phyloP scores from a whole-genome alignment of 2,888 invertebrate species.

The Silvanus unidentatus region DNA sequence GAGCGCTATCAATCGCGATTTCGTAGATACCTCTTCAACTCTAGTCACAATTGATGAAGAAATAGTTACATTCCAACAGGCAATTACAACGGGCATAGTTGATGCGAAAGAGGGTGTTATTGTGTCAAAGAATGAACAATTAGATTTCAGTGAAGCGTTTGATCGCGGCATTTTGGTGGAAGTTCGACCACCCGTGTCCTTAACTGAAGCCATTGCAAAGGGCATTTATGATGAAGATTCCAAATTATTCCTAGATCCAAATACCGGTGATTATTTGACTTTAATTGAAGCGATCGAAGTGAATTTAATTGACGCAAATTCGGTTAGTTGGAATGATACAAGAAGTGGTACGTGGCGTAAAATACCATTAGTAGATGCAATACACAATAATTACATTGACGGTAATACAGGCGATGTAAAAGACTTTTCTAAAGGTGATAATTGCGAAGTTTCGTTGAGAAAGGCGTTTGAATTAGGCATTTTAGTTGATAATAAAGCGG shows the following conservation, averaged over 20 bases:
- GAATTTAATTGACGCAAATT: constrained; percentile 77
- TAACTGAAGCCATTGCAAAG: constrained; percentile 76
- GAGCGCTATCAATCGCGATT: constrained; percentile 76
- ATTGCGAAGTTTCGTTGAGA: constrained; percentile 62
- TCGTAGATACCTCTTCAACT: constrained; percentile 81
- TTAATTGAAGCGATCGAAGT: constrained; percentile 76
- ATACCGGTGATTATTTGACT: constrained; percentile 69
- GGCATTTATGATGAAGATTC: constrained; percentile 71
- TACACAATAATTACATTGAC: constrained; percentile 68
- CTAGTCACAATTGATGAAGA: constrained; percentile 76
- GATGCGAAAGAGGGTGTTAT: constrained; percentile 69
- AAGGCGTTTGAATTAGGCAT: constrained; percentile 77
- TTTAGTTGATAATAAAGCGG: constrained; percentile 73
- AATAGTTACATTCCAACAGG: constrained; percentile 76
- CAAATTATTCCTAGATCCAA: constrained; percentile 79
- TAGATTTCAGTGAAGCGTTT: constrained; percentile 80
- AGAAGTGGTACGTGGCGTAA: constrained; percentile 71
- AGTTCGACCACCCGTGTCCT: constrained; percentile 71
- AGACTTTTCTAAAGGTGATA: constrained; percentile 58
- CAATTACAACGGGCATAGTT: constrained; percentile 70
- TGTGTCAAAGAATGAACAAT: constrained; percentile 50
- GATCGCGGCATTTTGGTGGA: constrained; percentile 78
- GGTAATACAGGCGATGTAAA: constrained; percentile 65
- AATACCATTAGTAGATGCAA: constrained; percentile 71
- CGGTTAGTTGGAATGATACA: constrained; percentile 75